phyloP scores from a whole-genome alignment of 2,888 invertebrate species.

The Pollenia angustigena region DNA sequence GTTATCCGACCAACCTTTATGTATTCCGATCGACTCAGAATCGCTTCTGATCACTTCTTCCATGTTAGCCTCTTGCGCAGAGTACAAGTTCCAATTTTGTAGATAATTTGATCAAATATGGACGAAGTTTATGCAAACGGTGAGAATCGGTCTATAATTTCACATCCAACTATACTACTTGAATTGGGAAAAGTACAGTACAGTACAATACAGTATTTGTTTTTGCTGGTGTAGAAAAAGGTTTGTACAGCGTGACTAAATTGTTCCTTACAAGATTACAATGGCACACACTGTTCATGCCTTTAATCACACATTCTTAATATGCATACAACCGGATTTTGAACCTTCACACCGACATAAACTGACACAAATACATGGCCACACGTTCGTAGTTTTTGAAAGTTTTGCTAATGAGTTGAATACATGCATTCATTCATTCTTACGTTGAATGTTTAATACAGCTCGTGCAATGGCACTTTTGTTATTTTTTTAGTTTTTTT shows the following conservation, averaged over 20 bases:
- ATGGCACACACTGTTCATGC: conserved; percentile 23
- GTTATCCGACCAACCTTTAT: no score
- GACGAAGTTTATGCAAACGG: no score
- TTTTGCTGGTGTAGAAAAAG: no score
- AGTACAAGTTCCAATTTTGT: no score
- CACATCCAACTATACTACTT: no score
- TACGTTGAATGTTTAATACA: conserved; percentile 43
- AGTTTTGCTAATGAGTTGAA: conserved; percentile 71
- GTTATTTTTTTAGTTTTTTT: conserved; percentile 11
- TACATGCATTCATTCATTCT: conserved; percentile 68
- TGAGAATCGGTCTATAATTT: no score
- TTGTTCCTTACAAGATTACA: not conserved
- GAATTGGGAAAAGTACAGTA: no score
- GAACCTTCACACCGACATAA: conserved; percentile 30
- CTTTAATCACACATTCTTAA: conserved; percentile 6
- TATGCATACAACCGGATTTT: conserved; percentile 40
- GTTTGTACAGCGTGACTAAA: not conserved
- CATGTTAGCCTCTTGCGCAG: no score
- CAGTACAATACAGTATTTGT: no score
- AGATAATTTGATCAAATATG: no score
- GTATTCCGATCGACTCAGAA: no score
- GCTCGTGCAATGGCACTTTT: conserved; percentile 14
- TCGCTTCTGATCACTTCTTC: no score
- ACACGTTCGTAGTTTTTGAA: conserved; percentile 64
- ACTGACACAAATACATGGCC: conserved; percentile 20